Conservation (phyloP, 1,140 invertebrate species). For the Oreohelix idahoensis region DNA sequence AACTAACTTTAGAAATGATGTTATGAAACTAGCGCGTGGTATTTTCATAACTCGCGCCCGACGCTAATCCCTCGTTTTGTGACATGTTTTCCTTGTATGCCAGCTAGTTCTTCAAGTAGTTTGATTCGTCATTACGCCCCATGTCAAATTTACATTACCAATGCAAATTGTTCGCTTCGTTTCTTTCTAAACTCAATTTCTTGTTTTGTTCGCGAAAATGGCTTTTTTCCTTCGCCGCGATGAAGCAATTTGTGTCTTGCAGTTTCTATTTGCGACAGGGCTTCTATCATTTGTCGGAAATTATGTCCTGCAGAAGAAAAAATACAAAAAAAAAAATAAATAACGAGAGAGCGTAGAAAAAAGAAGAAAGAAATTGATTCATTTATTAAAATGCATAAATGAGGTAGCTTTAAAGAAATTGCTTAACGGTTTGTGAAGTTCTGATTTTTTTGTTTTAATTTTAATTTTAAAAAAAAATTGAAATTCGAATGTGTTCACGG, state of each 20-base stretch:
- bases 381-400: no score
- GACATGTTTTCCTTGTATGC: background rate
- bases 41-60: background rate
- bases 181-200: constrained; percentile 18
- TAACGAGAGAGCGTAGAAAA: no score
- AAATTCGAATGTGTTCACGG: no score
- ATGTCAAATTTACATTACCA: constrained; percentile 8
- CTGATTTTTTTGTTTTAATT: no score
- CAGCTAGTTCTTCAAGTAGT: background rate
- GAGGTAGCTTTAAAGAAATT: no score
- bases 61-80: background rate
- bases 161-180: constrained; percentile 19
- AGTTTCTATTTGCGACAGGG: background rate
- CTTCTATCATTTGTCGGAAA: constrained; percentile 30
- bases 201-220: constrained; percentile 17
- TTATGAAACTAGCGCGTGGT: background rate
- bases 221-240: background rate
- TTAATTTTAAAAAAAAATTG: no score
- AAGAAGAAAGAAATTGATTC: no score
- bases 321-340: background rate
- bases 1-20: background rate
- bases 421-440: no score
- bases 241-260: constrained; percentile 24
- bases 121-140: constrained; percentile 12
- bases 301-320: background rate